phyloP scores from a whole-genome alignment of 1,140 invertebrate species.

The Drosophila rufa region DNA sequence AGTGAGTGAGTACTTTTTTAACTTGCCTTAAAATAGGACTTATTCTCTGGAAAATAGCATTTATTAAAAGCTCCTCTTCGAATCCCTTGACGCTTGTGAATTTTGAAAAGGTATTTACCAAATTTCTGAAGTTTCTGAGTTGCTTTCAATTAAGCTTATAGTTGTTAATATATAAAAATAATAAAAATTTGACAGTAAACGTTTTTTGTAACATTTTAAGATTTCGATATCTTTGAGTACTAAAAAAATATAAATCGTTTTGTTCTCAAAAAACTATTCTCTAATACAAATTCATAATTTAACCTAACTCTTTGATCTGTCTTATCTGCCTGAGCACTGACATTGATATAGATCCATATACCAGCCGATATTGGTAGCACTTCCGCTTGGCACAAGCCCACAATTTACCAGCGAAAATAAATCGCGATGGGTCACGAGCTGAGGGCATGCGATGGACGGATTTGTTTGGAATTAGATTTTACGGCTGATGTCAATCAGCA shows the following conservation, averaged over 20 bases:
- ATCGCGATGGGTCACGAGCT: constrained; percentile 22
- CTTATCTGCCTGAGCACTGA: not conserved
- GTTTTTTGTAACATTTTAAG: not conserved
- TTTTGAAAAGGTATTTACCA: no score
- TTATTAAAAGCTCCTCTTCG: not conserved
- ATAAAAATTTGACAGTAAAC: not conserved
- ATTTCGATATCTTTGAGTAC: no score
- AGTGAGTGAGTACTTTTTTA: fast-evolving
- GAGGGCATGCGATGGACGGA: constrained; percentile 37
- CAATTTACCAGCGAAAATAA: constrained; percentile 6
- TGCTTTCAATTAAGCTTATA: no score
- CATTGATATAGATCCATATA: constrained; percentile 11
- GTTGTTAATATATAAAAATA: no score
- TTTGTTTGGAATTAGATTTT: constrained; percentile 30
- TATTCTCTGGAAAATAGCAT: not conserved
- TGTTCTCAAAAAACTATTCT: not conserved
- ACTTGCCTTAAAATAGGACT: not conserved
- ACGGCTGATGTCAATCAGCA: constrained; percentile 64
- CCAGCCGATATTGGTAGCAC: constrained; percentile 6
- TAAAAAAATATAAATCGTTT: not conserved
- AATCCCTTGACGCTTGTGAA: not conserved
- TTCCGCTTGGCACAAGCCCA: constrained; percentile 27
- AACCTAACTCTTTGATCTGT: not conserved
- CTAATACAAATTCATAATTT: not conserved
- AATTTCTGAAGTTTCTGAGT: not conserved